Base-by-base conservation (phyloP, 2,113 vertebrate species). In the Mustela lutreola region DNA sequence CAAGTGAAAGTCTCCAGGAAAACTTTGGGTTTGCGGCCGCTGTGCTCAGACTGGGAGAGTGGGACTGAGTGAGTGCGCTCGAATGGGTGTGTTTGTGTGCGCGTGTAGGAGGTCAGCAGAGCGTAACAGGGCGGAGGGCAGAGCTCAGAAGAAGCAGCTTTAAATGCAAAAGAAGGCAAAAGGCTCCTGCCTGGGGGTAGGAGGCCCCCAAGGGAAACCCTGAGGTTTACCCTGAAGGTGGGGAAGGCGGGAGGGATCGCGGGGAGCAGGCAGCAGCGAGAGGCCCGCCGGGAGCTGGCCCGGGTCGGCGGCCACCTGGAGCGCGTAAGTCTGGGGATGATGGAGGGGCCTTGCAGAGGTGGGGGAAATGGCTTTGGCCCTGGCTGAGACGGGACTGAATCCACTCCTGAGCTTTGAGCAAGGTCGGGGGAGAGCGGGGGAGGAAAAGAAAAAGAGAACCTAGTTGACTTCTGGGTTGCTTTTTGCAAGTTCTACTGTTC, bases 81-180 rank as follows among this genome's bases (percentile, higher is more conserved):
- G 24, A 5, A 4, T 31, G 63, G 31, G 63, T 65, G 28, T 14
- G 63, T 31, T 11, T 63, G 62, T 63, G 26, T 28, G 26, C 86
- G 42, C 45, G 39, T 65, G 33, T 7, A 33, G 1, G 11, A 7
- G 39, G 87, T 62, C 28, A 42, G 96, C 84, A 84, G 28, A 67
- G 85, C 0, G 81, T 18, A 89, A 88, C 88, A 86, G 62, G 24
- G 2, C 39, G 39, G 91, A 50, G 95, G 5, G 92, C 0, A 62
- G 95, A 90, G 7, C 92, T 14, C 86, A 89, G 56, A 92, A 70
- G 50, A 91, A 96, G 65, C 28, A 45, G 53, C 15, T 89, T 65
- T 26, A 76, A 92, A 94, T 1, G 26, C 65, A 96, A 97, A 60
- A 60, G 91, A 31, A 80, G 93, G 93, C 6, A 76, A 92, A 75